Conservation (phyloP, 2,888 invertebrate species). For the Trachelus troglodyta region DNA sequence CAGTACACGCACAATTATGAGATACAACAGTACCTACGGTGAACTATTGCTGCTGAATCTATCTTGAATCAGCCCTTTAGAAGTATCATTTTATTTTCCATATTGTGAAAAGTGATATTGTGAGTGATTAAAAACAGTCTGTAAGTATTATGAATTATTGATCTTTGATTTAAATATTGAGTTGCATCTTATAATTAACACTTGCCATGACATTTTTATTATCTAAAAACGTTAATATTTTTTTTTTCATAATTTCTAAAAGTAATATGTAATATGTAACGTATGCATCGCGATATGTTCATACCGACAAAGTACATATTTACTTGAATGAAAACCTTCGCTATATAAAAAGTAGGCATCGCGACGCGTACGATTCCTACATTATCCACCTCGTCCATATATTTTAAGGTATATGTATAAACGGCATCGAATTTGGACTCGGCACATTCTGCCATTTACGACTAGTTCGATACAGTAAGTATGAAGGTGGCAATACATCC, state of each 20-base stretch:
- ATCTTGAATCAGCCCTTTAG: not conserved
- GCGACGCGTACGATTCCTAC: not conserved
- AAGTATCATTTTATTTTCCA: not conserved
- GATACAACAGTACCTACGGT: not conserved
- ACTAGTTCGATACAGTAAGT: not conserved
- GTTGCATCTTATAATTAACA: not conserved
- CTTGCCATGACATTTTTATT: not conserved
- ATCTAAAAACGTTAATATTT: not conserved
- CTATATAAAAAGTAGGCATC: not conserved
- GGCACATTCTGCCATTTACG: not conserved
- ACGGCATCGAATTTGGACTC: not conserved
- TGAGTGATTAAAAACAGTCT: not conserved
- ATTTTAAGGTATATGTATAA: not conserved
- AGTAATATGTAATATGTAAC: not conserved
- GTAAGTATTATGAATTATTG: not conserved
- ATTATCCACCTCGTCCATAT: not conserved
- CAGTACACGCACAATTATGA: constrained; percentile 36
- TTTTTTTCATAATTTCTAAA: not conserved
- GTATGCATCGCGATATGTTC: not conserved
- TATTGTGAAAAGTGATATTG: not conserved
- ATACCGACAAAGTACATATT: not conserved
- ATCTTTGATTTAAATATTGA: not conserved
- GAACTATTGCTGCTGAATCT: not conserved
- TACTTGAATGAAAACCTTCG: not conserved
- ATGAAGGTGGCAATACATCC: not conserved